A percentile compares a stretch with the other conserved stretches of the same genome.
Conservation (phyloP, 2,888 invertebrate genomes). For the Tubulanus polymorphus region DNA sequence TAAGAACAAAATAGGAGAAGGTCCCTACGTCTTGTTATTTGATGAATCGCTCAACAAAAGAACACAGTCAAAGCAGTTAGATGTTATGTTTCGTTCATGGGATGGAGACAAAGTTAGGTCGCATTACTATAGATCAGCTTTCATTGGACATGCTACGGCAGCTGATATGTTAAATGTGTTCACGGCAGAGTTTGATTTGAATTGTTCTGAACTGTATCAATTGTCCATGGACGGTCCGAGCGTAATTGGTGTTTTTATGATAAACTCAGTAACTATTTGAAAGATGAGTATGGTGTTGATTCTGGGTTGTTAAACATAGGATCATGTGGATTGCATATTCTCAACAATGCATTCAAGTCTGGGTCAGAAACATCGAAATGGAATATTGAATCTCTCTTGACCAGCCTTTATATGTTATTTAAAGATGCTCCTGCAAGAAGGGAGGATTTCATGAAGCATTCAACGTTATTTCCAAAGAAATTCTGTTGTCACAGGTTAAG, state of each 20-base stretch:
- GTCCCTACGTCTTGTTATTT: slow-evolving; percentile 5
- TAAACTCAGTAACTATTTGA: neutral
- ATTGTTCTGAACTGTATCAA: slow-evolving; percentile 1
- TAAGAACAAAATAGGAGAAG: neutral
- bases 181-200: neutral
- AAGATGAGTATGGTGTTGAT: neutral
- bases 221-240: slow-evolving; percentile 5
- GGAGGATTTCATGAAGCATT: slow-evolving; percentile 6
- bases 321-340: neutral
- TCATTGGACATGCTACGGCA: slow-evolving; percentile 4
- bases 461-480: slow-evolving; percentile 4
- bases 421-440: slow-evolving; percentile 9
- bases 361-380: neutral
- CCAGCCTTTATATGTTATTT: slow-evolving; percentile 4
- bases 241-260: neutral
- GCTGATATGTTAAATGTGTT: neutral
- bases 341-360: neutral
- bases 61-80: slow-evolving; percentile 5
- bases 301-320: neutral
- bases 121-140: slow-evolving; percentile 2
- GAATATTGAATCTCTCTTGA: slow-evolving; percentile 1
- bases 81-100: slow-evolving; percentile 1
- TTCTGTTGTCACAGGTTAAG: slow-evolving; percentile 10
- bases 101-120: neutral
- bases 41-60: slow-evolving; percentile 4